Percentiles rank a stretch among this genome's conserved stretches.
Evolutionary conservation across 2,888 invertebrate species (phyloP).

Genomic region (Drosophila phalerata): DNA sequence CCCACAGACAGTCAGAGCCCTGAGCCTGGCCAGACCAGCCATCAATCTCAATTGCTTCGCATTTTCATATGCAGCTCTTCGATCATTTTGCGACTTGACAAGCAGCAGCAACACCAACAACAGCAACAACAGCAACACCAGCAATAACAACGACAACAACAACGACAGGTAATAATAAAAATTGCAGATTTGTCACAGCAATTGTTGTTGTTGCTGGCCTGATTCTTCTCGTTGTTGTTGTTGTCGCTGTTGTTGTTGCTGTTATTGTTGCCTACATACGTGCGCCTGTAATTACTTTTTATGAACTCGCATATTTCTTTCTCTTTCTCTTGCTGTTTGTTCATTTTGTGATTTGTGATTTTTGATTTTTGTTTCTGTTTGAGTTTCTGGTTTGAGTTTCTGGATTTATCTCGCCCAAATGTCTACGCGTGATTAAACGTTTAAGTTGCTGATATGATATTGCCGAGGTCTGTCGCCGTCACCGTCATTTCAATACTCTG

Average conservation of each 20-base stretch:
- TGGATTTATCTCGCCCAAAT: slow-evolving; percentile 70
- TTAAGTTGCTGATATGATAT: slow-evolving; percentile 77
- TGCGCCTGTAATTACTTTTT: slow-evolving; percentile 76
- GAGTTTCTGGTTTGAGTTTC: slow-evolving; percentile 29
- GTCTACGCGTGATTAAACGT: slow-evolving; percentile 79
- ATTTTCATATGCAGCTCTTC: slow-evolving; percentile 80
- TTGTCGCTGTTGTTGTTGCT: slow-evolving; percentile 28
- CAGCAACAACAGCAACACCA: slow-evolving; percentile 32
- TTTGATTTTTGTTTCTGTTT: slow-evolving; percentile 19
- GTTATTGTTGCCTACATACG: slow-evolving; percentile 63
- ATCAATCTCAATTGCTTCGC: slow-evolving; percentile 81
- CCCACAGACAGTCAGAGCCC: slow-evolving; percentile 61
- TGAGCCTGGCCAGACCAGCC: slow-evolving; percentile 65
- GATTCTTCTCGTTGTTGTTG: slow-evolving; percentile 65
- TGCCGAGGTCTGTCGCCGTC: slow-evolving; percentile 52
- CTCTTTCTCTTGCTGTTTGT: slow-evolving; percentile 8
- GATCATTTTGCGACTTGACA: slow-evolving; percentile 77
- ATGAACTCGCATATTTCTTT: slow-evolving; percentile 48
- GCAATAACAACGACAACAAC: slow-evolving; percentile 20
- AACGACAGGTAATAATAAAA: slow-evolving; percentile 64
- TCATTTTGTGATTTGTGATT: slow-evolving; percentile 20
- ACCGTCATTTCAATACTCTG: slow-evolving; percentile 13
- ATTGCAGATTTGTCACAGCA: slow-evolving; percentile 80
- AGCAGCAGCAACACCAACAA: slow-evolving; percentile 51
- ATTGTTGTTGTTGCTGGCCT: slow-evolving; percentile 64